Base-by-base conservation (phyloP, 2,113 vertebrate species). In the Hystrix cristata region DNA sequence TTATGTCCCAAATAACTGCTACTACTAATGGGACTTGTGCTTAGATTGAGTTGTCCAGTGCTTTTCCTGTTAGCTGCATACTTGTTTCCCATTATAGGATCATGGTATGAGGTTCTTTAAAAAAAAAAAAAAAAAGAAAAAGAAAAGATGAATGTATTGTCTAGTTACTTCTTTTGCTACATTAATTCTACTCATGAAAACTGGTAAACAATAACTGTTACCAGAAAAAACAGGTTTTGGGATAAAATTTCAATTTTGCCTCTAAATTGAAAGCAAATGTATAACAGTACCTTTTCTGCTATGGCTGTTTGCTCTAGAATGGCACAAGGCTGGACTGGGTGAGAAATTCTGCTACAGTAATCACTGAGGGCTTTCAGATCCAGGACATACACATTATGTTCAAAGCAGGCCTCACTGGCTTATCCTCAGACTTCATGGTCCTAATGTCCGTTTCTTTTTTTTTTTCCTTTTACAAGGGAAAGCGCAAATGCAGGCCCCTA, bases 1-100 rank as follows among this genome's bases (percentile, higher is more conserved):
- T 98, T 99, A 91, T 99, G 99, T 82, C 98, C 99, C 93, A 99
- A 98, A 87, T 99, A 99, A 92, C 98, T 98, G 80, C 99, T 98
- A 1, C 99, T 98, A 10, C 92, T 98, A 46, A 98, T 97, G 97
- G 99, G 99, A 91, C 98, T 98, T 98, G 99, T 99, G 99, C 98
- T 99, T 98, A 99, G 98, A 97, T 99, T 99, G 95, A 99, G 99
- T 97, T 99, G 99, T 95, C 99, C 99, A 53, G 99, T 99, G 99
- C 99, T 99, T 98, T 99, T 99, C 97, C 99, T 99, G 95, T 99
- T 99, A 98, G 99, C 99, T 97, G 99, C 99, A 95, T 99, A 99
- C 98, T 99, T 99, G 80, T 99, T 99, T 94, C 99, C 99, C 98
- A 99, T 98, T 86, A 99, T 83, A 72, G 99, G 99, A 91, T 99